phyloP scores from a whole-genome alignment of 2,888 invertebrate species.

The Mimas tiliae region DNA sequence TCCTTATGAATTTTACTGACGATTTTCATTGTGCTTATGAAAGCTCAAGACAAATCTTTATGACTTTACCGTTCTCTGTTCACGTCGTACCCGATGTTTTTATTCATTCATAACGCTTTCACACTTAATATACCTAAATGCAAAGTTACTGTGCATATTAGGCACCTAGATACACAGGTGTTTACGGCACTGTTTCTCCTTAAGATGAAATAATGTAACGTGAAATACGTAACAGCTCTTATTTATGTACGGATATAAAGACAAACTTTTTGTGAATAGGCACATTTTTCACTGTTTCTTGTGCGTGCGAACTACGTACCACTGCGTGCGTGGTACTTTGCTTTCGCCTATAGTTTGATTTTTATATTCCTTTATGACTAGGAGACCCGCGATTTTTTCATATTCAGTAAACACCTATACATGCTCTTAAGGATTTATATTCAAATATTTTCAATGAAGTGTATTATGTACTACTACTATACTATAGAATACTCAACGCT shows the following conservation, averaged over 20 bases:
- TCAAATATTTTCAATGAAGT: not conserved
- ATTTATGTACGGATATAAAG: constrained; percentile 45
- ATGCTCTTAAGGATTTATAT: not conserved
- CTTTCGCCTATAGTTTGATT: constrained; percentile 49
- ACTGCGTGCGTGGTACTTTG: constrained; percentile 52
- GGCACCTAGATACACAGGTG: constrained; percentile 22
- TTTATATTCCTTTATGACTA: constrained; percentile 25
- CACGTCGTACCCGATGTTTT: constrained; percentile 44
- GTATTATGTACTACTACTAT: too few relatives aligned
- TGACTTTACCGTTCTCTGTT: constrained; percentile 55
- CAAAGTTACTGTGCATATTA: constrained; percentile 16
- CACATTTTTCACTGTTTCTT: constrained; percentile 52
- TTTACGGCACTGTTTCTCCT: constrained; percentile 14
- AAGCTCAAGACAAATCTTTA: constrained; percentile 58
- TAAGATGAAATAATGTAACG: constrained; percentile 32
- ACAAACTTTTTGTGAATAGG: constrained; percentile 53
- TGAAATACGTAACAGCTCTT: constrained; percentile 39
- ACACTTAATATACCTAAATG: constrained; percentile 35
- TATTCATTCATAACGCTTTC: constrained; percentile 52
- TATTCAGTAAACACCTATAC: not conserved
- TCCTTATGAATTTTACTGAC: constrained; percentile 66
- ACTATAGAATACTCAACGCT: too few relatives aligned
- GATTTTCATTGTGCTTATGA: constrained; percentile 64
- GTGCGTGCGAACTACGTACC: constrained; percentile 56
- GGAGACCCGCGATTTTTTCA: not conserved